These are phyloP conservation scores for Leptinotarsa lineolata DNA, from an alignment of 1,140 invertebrate species.

Conservation along the genomic window DNA sequence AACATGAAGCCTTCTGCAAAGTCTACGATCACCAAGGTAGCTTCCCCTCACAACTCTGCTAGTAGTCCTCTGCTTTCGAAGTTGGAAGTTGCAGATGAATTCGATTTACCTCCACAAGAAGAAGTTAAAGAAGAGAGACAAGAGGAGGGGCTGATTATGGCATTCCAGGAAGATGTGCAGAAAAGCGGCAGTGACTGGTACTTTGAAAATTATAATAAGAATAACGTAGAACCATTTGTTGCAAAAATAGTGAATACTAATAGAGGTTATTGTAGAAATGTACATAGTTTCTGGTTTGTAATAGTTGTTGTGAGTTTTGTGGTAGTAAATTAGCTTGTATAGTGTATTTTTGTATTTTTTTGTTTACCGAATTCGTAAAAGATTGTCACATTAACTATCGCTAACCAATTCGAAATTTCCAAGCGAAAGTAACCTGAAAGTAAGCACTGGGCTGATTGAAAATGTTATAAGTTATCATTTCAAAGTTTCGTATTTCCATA, in stretches of 20 bases:
- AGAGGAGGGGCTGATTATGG: slow-evolving; percentile 33
- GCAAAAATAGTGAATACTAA: slow-evolving; percentile 8
- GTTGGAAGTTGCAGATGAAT: slow-evolving; percentile 10
- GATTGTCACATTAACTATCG: too few species aligned
- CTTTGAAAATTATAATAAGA: slow-evolving; percentile 77
- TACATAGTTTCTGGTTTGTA: background rate
- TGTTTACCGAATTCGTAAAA: too few species aligned
- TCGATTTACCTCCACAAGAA: slow-evolving; percentile 18
- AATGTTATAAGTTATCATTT: too few species aligned
- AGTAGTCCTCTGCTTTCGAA: slow-evolving; percentile 26
- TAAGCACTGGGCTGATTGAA: too few species aligned
- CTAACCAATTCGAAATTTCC: background rate
- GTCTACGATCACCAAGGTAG: slow-evolving; percentile 68
- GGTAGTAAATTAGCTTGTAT: background rate
- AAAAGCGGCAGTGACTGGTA: slow-evolving; percentile 70
- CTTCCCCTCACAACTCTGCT: slow-evolving; percentile 56
- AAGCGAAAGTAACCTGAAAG: too few species aligned
- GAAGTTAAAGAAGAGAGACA: slow-evolving; percentile 15
- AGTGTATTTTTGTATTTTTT: background rate
- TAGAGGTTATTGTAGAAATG: background rate
- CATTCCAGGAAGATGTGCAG: slow-evolving; percentile 36
- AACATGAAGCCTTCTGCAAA: slow-evolving; percentile 55
- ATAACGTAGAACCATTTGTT: slow-evolving; percentile 67
- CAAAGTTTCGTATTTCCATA: too few species aligned
- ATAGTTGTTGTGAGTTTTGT: background rate